phyloP scores from a whole-genome alignment of 30 jellyfish, hydroid and myxozoan species.

The Aurelia aurita complex sp. Pacific region DNA sequence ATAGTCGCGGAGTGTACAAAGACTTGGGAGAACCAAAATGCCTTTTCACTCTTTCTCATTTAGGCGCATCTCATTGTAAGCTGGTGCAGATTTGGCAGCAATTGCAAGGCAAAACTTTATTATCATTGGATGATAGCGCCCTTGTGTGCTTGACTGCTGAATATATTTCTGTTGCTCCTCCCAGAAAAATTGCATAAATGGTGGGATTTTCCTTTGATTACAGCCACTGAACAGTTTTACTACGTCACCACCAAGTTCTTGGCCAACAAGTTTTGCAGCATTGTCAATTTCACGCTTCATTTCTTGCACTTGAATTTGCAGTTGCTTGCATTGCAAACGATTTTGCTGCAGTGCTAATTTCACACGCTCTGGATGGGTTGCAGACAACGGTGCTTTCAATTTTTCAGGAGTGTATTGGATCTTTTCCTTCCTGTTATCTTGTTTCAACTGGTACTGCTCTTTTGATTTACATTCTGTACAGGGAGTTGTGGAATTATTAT shows the following conservation, averaged over 20 bases:
- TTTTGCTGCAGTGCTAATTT: conserved; percentile 30
- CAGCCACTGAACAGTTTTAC: conserved; percentile 20
- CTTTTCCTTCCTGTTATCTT: not conserved
- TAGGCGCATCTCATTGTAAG: conserved; percentile 38
- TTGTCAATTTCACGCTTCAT: conserved; percentile 17
- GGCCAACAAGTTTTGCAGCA: conserved; percentile 14
- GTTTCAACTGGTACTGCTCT: conserved; percentile 7
- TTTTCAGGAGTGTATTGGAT: conserved; percentile 12
- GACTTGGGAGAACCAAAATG: conserved; percentile 55
- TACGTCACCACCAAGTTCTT: conserved; percentile 22
- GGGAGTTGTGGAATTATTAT: not conserved
- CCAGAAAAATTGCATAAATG: conserved; percentile 64
- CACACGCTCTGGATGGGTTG: conserved; percentile 20
- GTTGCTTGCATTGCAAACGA: conserved; percentile 42
- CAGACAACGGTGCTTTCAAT: conserved; percentile 17
- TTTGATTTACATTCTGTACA: not conserved
- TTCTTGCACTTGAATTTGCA: conserved; percentile 32
- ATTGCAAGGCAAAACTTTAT: conserved; percentile 63
- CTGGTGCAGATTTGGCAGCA: conserved; percentile 56
- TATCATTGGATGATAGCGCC: conserved; percentile 66
- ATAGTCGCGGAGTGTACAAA: conserved; percentile 47
- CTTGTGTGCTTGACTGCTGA: conserved; percentile 33
- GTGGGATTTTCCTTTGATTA: conserved; percentile 50
- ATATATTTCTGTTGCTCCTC: conserved; percentile 58
- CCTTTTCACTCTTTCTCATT: conserved; percentile 46